phyloP scores from a whole-genome alignment of 1,140 invertebrate species.

The Drosophila saltans region DNA sequence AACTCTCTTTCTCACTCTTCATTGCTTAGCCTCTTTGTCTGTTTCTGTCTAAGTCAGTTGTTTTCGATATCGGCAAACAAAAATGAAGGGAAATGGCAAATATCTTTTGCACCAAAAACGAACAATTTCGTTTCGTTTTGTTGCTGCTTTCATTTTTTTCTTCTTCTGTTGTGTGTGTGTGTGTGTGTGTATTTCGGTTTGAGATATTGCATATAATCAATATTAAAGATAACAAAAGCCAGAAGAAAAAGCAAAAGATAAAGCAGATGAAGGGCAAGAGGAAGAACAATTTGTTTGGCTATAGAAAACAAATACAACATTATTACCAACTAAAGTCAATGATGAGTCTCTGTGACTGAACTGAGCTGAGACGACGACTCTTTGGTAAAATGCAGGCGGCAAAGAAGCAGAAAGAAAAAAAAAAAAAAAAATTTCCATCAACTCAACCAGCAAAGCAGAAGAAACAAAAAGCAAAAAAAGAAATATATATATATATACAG shows the following conservation, averaged over 20 bases:
- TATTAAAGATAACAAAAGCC: conserved; percentile 55
- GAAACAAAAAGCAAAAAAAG: conserved; percentile 17
- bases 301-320: conserved; percentile 56
- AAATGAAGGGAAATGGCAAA: conserved; percentile 19
- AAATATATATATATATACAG: conserved; percentile 2
- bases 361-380: background rate
- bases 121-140: conserved; percentile 6
- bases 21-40: background rate
- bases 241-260: conserved; percentile 14
- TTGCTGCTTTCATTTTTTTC: background rate
- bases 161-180: background rate
- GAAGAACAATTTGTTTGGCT: conserved; percentile 31
- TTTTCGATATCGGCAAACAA: conserved; percentile 20
- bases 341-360: conserved; percentile 9
- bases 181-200: conserved; percentile 5
- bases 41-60: conserved; percentile 10
- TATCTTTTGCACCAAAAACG: conserved; percentile 15
- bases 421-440: conserved; percentile 47
- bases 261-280: conserved; percentile 3
- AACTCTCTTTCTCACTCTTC: background rate
- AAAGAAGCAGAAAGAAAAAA: conserved; percentile 3
- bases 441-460: conserved; percentile 51
- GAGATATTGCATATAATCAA: conserved; percentile 58
- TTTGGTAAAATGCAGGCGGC: conserved; percentile 38
- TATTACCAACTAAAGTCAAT: conserved; percentile 46